These are phyloP conservation scores for Cotesia typhae DNA, from an alignment of 1,140 invertebrate genomes.

Conservation along the genomic window DNA sequence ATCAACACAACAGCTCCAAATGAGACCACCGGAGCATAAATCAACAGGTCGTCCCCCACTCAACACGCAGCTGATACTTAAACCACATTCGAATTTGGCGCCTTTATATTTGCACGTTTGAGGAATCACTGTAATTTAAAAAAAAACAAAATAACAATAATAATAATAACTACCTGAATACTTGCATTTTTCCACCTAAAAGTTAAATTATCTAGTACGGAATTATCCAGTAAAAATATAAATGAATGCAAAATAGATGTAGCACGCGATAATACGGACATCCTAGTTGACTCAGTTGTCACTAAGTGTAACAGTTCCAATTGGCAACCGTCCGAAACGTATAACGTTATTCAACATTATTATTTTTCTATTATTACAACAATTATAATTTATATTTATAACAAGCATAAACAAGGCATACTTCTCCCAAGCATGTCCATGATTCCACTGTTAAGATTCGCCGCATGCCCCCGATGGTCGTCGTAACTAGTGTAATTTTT, in stretches of 20 bases:
- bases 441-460: constrained; percentile 73
- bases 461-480: constrained; percentile 59
- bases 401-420: constrained; percentile 60
- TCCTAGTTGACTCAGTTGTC: constrained; percentile 23
- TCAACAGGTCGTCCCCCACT: constrained; percentile 87
- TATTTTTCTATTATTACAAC: constrained; percentile 6
- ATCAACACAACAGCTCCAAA: constrained; percentile 93
- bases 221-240: background rate
- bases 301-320: constrained; percentile 30
- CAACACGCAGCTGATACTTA: constrained; percentile 89
- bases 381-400: background rate
- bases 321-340: constrained; percentile 24
- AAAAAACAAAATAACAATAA: constrained; percentile 25
- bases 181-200: background rate
- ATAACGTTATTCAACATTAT: constrained; percentile 20
- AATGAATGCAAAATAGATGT: constrained; percentile 29
- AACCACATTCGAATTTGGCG: constrained; percentile 86
- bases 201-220: background rate
- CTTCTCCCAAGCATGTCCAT: constrained; percentile 86
- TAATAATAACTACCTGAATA: constrained; percentile 9
- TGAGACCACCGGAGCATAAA: constrained; percentile 90
- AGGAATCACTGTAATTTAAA: constrained; percentile 82
- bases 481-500: constrained; percentile 61
- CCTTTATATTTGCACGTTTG: constrained; percentile 90
- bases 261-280: constrained; percentile 32